A percentile compares a stretch with the other conserved stretches of the same genome.
These are phyloP conservation scores for Halcyon leucocephala DNA, from an alignment of 2,797 vertebrate genomes.

Conservation along the genomic window DNA sequence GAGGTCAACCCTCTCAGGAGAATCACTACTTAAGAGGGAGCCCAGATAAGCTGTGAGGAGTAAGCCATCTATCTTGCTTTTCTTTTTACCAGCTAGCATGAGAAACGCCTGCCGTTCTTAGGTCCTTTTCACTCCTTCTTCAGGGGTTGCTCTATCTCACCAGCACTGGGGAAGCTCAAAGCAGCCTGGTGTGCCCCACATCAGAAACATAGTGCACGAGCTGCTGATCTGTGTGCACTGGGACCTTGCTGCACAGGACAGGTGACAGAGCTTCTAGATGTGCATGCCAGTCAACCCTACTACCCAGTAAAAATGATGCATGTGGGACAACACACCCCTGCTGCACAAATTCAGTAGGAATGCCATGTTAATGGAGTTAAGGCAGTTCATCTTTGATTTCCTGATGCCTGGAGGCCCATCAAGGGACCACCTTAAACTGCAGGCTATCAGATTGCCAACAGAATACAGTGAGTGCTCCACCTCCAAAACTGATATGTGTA, in stretches of 20 bases:
- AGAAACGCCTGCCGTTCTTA: background rate
- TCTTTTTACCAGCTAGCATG: background rate
- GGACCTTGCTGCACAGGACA: background rate
- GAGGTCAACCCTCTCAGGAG: background rate
- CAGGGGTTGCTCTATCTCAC: background rate
- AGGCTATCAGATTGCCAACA: background rate
- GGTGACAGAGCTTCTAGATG: background rate
- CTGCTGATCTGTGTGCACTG: background rate
- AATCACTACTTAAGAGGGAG: background rate
- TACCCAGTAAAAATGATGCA: background rate
- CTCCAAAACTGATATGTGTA: background rate
- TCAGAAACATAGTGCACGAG: background rate
- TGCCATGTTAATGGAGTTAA: background rate
- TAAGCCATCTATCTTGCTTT: background rate
- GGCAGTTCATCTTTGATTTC: background rate
- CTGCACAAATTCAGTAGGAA: background rate
- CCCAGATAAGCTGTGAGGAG: background rate
- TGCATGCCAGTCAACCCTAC: fast-evolving
- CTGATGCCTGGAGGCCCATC: background rate
- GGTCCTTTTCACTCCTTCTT: background rate
- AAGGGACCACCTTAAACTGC: background rate
- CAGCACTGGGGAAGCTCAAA: background rate
- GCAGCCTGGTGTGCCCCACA: background rate
- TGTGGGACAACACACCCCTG: background rate
- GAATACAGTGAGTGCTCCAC: background rate